phyloP scores from a whole-genome alignment of 2,797 vertebrate genomes.

The Danionella dracula region DNA sequence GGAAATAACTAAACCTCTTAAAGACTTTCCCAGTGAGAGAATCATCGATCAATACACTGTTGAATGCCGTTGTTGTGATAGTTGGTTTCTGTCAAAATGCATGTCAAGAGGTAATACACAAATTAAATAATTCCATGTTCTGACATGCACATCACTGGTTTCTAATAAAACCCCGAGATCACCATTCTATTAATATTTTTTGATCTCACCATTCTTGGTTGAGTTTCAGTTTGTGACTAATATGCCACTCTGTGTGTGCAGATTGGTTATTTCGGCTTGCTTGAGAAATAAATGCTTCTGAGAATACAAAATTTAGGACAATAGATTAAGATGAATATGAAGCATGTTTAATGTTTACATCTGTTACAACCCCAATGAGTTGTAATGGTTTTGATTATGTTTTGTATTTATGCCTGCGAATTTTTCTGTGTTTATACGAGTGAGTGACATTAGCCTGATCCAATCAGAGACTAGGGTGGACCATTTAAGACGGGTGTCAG shows the following conservation, averaged over 20 bases:
- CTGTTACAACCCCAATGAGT: no score
- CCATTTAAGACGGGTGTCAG: no score
- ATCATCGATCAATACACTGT: conserved; percentile 23
- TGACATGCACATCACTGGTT: conserved; percentile 20
- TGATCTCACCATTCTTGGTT: not conserved
- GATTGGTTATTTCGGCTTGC: no score
- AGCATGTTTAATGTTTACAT: no score
- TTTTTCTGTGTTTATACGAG: no score
- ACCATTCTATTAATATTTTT: not conserved
- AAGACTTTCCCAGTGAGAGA: conserved; percentile 7
- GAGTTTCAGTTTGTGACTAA: conserved; percentile 5
- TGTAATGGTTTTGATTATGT: no score
- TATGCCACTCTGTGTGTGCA: conserved; percentile 20
- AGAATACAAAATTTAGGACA: no score
- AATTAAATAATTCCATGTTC: conserved; percentile 28
- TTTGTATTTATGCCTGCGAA: no score
- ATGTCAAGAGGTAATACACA: conserved; percentile 12
- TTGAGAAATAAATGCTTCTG: no score
- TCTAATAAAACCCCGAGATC: conserved; percentile 9
- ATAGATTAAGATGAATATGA: no score
- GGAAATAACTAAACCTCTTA: conserved; percentile 25
- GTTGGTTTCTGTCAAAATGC: conserved; percentile 14
- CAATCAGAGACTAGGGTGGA: no score
- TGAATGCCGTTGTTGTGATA: not conserved
- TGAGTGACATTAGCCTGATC: no score